Base-by-base conservation (phyloP, 2,113 vertebrate species). In the Fregetta grallaria region DNA sequence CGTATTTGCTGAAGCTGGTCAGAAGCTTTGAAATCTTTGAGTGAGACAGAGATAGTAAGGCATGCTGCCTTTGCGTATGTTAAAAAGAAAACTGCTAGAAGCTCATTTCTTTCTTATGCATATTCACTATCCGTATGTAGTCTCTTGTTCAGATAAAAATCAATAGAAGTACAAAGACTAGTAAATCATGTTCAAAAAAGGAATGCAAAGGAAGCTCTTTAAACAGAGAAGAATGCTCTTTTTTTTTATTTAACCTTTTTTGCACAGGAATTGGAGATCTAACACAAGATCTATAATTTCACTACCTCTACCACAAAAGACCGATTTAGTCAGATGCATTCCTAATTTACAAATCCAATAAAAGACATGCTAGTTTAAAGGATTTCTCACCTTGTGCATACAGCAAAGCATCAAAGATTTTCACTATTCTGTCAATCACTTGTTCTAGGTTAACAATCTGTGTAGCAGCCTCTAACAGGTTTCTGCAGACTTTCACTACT, bases 401-500 rank as follows among this genome's bases (percentile, higher is more conserved):
- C 63, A 99, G 96, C 62, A 99, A 87, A 81, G 99, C 98, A 97
- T 99, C 99, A 70, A 98, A 98, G 91, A 99, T 97, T 95, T 97
- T 98, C 61, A 99, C 79, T 32, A 98, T 94, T 93, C 98, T 98
- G 80, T 98, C 97, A 97, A 98, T 96, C 81, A 98, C 49, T 85
- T 74, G 56, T 36, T 98, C 96, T 53, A 98, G 63, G 42, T 98
- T 92, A 88, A 79, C 68, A 66, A 94, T 94, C 78, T 94, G 91
- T 7, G 92, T 74, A 30, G 95, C 91, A 94, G 97, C 97, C 62
- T 98, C 98, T 74, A 99, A 97, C 55, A 99, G 93, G 15, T 97
- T 98, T 86, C 97, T 98, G 94, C 99, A 99, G 96, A 84, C 97
- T 74, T 98, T 98, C 63, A 99, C 92, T 23, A 98, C 88, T 97